Percentiles rank a stretch among this genome's conserved stretches.
Conservation (phyloP, 2,888 invertebrate species). For the Euphydryas editha region DNA sequence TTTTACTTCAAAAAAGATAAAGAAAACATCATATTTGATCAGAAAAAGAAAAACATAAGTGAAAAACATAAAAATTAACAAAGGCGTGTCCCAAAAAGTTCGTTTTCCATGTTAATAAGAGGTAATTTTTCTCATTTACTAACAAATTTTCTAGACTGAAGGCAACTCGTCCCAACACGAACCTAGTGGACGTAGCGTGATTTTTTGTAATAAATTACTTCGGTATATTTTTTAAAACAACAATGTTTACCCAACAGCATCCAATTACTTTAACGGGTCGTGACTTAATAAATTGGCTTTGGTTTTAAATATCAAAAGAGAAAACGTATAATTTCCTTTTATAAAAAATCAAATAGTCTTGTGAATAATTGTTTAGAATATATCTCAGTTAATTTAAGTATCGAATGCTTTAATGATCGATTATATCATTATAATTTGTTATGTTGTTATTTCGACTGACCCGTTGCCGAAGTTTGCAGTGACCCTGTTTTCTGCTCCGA, state of each 20-base stretch:
- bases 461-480: too few relatives aligned
- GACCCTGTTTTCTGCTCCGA: too few relatives aligned
- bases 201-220: constrained; percentile 30
- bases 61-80: constrained; percentile 2
- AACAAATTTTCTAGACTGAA: constrained; percentile 11
- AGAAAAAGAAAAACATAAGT: neutral
- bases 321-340: constrained; percentile 1
- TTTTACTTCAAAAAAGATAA: neutral
- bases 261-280: constrained; percentile 34
- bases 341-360: neutral
- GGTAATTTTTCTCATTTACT: constrained; percentile 10
- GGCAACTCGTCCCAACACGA: constrained; percentile 9
- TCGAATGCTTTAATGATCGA: too few relatives aligned
- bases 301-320: constrained; percentile 18
- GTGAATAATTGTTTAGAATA: too few relatives aligned
- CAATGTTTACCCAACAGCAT: constrained; percentile 28
- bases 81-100: neutral
- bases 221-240: constrained; percentile 29
- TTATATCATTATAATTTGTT: too few relatives aligned
- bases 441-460: too few relatives aligned
- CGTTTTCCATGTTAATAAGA: constrained; percentile 8
- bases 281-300: constrained; percentile 27
- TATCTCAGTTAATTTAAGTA: too few relatives aligned
- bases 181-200: constrained; percentile 17
- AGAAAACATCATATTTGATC: neutral